Percentiles rank a stretch among this genome's conserved stretches.
Evolutionary conservation across 2,113 vertebrate species (phyloP).

Genomic region (Tympanuchus pallidicinctus): DNA sequence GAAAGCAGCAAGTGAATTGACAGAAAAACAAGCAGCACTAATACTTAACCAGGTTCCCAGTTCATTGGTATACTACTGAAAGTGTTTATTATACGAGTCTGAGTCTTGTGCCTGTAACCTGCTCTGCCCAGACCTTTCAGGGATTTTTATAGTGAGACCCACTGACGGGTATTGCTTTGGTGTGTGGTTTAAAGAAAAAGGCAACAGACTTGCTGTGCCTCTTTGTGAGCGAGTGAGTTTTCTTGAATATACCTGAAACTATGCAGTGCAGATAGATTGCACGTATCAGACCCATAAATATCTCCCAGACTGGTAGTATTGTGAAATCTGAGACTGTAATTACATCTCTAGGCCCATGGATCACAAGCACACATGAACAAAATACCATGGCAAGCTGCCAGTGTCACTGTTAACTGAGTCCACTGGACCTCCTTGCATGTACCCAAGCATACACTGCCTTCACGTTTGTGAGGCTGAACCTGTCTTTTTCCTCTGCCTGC

Average conservation of each 20-base stretch:
- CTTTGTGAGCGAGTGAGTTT: background rate
- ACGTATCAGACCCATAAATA: background rate
- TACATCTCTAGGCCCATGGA: background rate
- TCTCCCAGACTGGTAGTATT: background rate
- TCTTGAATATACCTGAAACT: background rate
- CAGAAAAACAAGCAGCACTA: background rate
- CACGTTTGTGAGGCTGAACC: background rate
- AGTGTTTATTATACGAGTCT: background rate
- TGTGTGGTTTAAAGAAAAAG: background rate
- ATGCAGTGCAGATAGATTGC: background rate
- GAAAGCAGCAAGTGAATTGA: background rate
- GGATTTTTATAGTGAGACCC: background rate
- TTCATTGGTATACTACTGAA: background rate
- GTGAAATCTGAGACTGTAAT: constrained; percentile 39
- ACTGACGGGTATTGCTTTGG: background rate
- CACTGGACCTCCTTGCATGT: background rate
- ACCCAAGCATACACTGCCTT: background rate
- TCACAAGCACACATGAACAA: background rate
- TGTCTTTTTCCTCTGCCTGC: background rate
- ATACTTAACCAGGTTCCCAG: background rate
- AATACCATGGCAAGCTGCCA: background rate
- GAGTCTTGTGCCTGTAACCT: background rate
- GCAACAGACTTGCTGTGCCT: background rate
- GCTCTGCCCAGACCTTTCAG: background rate
- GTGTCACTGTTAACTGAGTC: fast-evolving